Base-by-base conservation (phyloP, 2,113 vertebrate genomes). In the Amazona vittata region DNA sequence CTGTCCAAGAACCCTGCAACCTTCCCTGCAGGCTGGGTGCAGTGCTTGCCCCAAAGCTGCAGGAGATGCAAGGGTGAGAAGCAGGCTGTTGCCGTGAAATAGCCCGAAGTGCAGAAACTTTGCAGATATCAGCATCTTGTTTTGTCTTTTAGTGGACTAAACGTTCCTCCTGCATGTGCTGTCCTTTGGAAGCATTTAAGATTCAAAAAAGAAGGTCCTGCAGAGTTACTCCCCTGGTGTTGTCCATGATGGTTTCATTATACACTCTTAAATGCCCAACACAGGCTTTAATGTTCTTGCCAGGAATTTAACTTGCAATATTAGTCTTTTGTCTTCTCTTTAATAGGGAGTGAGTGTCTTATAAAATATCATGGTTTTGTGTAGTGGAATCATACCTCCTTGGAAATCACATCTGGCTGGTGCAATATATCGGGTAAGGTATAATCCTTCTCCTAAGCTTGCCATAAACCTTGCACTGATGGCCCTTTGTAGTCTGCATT, bases 341-440 rank as follows among this genome's bases (percentile, higher is more conserved):
- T 41, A 11, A 10, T 4, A 25, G n/a, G 3, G 29, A 2, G 0
- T 33, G 31, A n/a, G 6, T 12, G 10, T 37, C 43, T 70, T n/a
- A 5, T 4, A 55, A 80, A 69, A 49, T 43, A 39, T 0, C 0
- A 0, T 43, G 0, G 15, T 57, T 83, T 46, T 2, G 0, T 22
- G 17, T 12, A 19, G 18, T 12, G 10, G 64, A 12, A 11, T 69
- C 10, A 3, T 13, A 28, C 11, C 33, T 63, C 22, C n/a, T 77
- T 75, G 77, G 55, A 37, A 53, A 28, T 37, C 0, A 3, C 26
- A 25, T 44, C 20, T 71, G 43, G 19, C 33, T 55, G 75, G 35
- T 65, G 28, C 26, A 6, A 13, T 44, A 1, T 16, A 9, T 33
- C 55, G 63, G 28, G 2, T n/a, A 18, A 77, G 24, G 49, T 29